A percentile compares a stretch with the other conserved stretches of the same genome.
Evolutionary conservation across 2,797 vertebrate genomes (phyloP).

Genomic region (Sarcoramphus papa): DNA sequence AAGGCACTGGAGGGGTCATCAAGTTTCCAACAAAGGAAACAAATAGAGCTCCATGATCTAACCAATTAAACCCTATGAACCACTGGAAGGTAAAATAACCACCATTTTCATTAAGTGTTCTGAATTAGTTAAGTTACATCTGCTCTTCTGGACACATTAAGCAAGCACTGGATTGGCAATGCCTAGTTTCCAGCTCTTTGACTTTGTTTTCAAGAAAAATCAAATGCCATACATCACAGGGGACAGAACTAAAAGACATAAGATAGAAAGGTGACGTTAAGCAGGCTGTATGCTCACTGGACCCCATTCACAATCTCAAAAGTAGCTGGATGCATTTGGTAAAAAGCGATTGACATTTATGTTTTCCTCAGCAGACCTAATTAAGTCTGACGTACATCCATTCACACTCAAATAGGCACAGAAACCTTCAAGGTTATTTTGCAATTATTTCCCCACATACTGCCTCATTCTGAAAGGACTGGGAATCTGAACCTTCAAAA

Average conservation of each 20-base stretch:
- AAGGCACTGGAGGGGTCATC: not conserved
- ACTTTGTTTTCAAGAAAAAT: slow-evolving; percentile 6
- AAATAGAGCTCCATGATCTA: not conserved
- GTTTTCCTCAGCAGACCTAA: slow-evolving; percentile 44
- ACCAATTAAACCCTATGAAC: not conserved
- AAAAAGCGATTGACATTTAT: slow-evolving; percentile 26
- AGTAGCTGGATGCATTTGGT: not conserved
- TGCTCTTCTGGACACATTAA: not conserved
- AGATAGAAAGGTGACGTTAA: not conserved
- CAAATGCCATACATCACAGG: not conserved
- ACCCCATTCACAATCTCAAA: slow-evolving; percentile 9
- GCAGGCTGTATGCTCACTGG: not conserved
- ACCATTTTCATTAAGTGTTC: not conserved
- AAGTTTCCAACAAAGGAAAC: not conserved
- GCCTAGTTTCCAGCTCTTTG: not conserved
- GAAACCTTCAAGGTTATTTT: slow-evolving; percentile 40
- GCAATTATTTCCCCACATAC: slow-evolving; percentile 5
- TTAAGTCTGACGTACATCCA: slow-evolving; percentile 48
- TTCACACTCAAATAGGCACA: slow-evolving; percentile 47
- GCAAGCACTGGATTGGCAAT: not conserved
- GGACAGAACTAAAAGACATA: not conserved
- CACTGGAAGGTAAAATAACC: not conserved
- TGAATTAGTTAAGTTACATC: not conserved
- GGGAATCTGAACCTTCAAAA: not conserved
- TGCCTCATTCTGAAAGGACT: not conserved